phyloP scores from a whole-genome alignment of 2,888 invertebrate species.

The Conops quadrifasciatus region DNA sequence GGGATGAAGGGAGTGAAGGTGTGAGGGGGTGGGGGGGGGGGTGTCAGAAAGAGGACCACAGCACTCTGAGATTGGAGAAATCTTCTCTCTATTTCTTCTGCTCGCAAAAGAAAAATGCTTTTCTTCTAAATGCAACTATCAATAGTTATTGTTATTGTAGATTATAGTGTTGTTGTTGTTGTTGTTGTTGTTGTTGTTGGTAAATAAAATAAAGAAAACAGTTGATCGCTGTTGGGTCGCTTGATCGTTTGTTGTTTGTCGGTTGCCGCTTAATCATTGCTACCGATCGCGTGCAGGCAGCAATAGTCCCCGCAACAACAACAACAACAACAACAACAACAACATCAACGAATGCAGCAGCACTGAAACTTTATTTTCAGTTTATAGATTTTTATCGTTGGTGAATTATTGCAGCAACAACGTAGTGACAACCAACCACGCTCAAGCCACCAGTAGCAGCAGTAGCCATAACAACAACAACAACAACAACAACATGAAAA shows the following conservation, averaged over 20 bases:
- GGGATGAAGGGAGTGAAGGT: too few relatives aligned
- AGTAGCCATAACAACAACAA: conserved; percentile 2
- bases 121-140: too few relatives aligned
- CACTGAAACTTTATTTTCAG: neutral
- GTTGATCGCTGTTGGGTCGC: neutral
- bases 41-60: too few relatives aligned
- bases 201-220: neutral
- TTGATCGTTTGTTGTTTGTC: neutral
- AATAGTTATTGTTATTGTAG: neutral
- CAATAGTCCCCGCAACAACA: neutral
- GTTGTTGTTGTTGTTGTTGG: neutral
- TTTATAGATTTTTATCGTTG: neutral
- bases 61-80: too few relatives aligned
- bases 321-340: neutral
- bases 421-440: conserved; percentile 17
- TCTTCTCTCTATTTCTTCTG: neutral
- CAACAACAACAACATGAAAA: conserved; percentile 36
- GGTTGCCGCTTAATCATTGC: conserved; percentile 15
- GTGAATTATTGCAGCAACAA: conserved; percentile 17
- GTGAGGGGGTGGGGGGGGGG: too few relatives aligned
- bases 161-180: neutral
- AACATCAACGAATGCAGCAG: too few relatives aligned
- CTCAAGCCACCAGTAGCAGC: neutral
- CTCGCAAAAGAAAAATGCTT: neutral
- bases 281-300: conserved; percentile 17